phyloP scores from a whole-genome alignment of 2,888 invertebrate genomes.

The Dione juno region DNA sequence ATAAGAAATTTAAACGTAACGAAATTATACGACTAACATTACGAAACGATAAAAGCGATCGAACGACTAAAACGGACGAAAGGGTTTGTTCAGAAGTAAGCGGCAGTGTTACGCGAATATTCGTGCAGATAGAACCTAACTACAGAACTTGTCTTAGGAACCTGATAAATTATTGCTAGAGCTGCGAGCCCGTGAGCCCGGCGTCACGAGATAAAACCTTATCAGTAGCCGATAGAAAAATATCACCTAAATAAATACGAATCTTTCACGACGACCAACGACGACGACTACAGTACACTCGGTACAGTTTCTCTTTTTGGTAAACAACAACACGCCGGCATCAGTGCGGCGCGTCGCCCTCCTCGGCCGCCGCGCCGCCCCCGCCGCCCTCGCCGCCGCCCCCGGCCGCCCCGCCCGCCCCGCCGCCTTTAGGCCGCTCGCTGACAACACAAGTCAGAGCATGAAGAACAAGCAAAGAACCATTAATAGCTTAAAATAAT shows the following conservation, averaged over 20 bases:
- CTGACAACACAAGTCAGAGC: slow-evolving; percentile 50
- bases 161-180: slow-evolving; percentile 83
- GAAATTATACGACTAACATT: slow-evolving; percentile 67
- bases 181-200: slow-evolving; percentile 69
- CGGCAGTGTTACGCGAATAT: slow-evolving; percentile 81
- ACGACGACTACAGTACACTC: slow-evolving; percentile 54
- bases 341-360: slow-evolving; percentile 65
- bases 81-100: slow-evolving; percentile 76
- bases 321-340: slow-evolving; percentile 71
- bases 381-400: slow-evolving; percentile 49
- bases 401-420: slow-evolving; percentile 52
- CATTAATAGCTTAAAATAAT: too few species aligned
- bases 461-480: too few species aligned
- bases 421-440: slow-evolving; percentile 62
- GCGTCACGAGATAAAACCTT: slow-evolving; percentile 78
- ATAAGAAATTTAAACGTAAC: slow-evolving; percentile 77
- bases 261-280: slow-evolving; percentile 59
- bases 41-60: slow-evolving; percentile 72
- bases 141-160: slow-evolving; percentile 83
- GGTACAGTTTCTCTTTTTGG: slow-evolving; percentile 71
- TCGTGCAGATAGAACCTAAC: slow-evolving; percentile 82
- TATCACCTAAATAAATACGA: slow-evolving; percentile 83
- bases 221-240: slow-evolving; percentile 83
- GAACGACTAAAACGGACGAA: slow-evolving; percentile 68
- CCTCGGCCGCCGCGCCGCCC: slow-evolving; percentile 51